Evolutionary conservation across 2,113 vertebrate genomes (phyloP), one percentile per base, ranked within the genome.

Genomic region (Odontophorus gujanensis): DNA sequence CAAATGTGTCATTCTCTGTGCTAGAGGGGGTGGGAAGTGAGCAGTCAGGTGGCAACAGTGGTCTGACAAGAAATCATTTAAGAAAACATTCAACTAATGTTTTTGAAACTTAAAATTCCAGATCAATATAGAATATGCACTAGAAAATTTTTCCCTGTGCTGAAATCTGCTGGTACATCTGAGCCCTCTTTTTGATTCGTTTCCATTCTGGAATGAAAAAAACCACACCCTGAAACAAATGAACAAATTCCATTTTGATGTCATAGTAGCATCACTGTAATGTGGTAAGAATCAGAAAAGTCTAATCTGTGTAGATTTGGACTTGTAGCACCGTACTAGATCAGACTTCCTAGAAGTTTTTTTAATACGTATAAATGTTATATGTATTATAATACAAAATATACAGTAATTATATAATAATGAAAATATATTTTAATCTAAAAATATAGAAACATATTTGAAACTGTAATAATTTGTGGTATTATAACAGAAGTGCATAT

Each of bases 121-220:
- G 25, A 95, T 92, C 81, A 79, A 40, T 62, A 68, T 76, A 62
- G 58, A 87, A 87, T 73, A 66, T 24, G 77, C 47, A 72, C 57
- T 84, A 92, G 74, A 93, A 81, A 90, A 84, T 81, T 74, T 53
- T 93, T 65, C 81, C 47, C 50, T 89, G 74, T 82, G 75, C 77
- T 74, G 93, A 93, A 96, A 95, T 93, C 83, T 94, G 83, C 45
- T 73, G 53, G 77, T 89, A 93, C 89, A 87, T 92, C 83, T 92
- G 90, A 94, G 84, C 72, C n/a, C 38, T 85, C 34, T 68, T 89
- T 90, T 85, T 89, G 20, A 53, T 93, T 90, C 62, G 42, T 75
- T 93, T 84, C 62, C 45, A 78, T 93, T 47, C 63, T 93, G 78
- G 45, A 96, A 90, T 80, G 84, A 94, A 93, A 85, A 85, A 93